Conservation (phyloP, 2,113 vertebrate species). For the Nerophis ophidion region DNA sequence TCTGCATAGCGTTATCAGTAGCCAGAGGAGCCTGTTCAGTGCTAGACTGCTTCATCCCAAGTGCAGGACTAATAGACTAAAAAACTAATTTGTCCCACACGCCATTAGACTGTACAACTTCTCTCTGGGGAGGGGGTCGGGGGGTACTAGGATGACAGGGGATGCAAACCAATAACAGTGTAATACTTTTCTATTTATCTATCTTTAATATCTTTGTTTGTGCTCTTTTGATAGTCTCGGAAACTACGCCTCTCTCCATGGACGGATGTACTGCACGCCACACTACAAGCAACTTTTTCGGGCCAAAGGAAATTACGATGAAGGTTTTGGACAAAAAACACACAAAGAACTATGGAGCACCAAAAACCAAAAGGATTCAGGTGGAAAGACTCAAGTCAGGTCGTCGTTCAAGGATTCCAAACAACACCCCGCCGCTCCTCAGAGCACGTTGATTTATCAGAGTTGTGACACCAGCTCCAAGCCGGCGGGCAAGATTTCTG, state of each 20-base stretch:
- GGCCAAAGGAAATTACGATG: constrained; percentile 97
- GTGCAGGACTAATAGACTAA: no score
- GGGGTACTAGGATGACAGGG: no score
- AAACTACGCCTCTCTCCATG: constrained; percentile 96
- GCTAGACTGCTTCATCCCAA: no score
- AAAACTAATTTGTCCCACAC: no score
- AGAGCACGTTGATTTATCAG: constrained; percentile 25
- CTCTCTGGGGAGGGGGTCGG: no score
- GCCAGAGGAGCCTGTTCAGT: no score
- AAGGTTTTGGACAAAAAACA: constrained; percentile 93
- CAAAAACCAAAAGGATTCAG: constrained; percentile 65
- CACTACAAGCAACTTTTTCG: constrained; percentile 98
- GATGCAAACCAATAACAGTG: no score
- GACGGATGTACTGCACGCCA: constrained; percentile 94
- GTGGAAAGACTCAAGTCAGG: constrained; percentile 46
- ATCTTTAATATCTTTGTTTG: constrained; percentile 7
- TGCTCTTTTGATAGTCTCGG: constrained; percentile 77
- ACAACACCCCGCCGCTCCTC: constrained; percentile 7
- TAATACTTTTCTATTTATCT: no score
- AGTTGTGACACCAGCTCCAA: constrained; percentile 50
- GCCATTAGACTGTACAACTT: no score
- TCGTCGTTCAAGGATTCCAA: constrained; percentile 35
- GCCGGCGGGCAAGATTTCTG: constrained; percentile 77
- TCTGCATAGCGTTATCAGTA: no score
- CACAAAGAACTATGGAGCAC: constrained; percentile 85